Conservation (phyloP, 2,797 vertebrate genomes). For the Lacerta viridis region DNA sequence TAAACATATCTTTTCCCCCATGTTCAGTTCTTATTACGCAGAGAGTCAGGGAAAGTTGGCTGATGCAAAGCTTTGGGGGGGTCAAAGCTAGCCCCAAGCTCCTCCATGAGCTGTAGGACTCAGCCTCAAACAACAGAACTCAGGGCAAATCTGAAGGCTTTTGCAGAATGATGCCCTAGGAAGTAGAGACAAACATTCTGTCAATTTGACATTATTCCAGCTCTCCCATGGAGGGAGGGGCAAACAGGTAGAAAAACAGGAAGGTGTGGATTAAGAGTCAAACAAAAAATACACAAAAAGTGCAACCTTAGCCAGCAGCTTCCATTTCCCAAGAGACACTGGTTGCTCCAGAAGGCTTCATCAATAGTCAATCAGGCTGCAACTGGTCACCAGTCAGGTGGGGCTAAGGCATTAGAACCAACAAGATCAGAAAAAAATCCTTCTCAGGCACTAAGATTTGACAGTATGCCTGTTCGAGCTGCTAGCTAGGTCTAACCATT, state of each 20-base stretch:
- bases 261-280: not conserved
- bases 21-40: not conserved
- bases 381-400: not conserved
- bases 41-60: not conserved
- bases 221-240: not conserved
- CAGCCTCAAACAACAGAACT: not conserved
- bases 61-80: not conserved
- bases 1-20: not conserved
- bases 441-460: not conserved
- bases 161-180: not conserved
- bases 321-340: not conserved
- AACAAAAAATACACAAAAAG: not conserved
- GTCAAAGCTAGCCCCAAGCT: not conserved
- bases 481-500: not conserved
- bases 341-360: not conserved
- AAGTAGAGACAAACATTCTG: not conserved
- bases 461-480: not conserved
- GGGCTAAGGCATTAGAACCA: not conserved
- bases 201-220: not conserved
- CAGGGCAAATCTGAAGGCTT: not conserved
- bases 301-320: not conserved
- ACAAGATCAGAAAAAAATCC: not conserved
- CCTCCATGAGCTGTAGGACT: not conserved
- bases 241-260: not conserved
- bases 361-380: not conserved